Evolutionary conservation across 2,888 invertebrate genomes (phyloP), one percentile per base, ranked within the genome.

Genomic region (Bimastos eiseni): DNA sequence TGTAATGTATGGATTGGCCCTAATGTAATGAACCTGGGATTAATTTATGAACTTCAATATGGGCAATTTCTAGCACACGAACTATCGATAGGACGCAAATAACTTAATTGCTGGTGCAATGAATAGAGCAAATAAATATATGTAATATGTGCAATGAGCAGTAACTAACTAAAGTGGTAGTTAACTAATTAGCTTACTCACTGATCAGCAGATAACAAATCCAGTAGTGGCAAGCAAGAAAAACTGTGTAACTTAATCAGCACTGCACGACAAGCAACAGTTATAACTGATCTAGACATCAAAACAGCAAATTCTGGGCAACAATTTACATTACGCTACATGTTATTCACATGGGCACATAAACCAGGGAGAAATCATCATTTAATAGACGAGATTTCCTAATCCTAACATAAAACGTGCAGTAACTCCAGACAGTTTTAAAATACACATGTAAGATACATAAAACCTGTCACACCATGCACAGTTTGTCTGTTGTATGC

Each of bases 61-160:
- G 1, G n/a, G 2, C 70, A 70, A n/a, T 70, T 70, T 70, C 70
- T 70, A 70, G 70, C 70, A 70, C 30, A 70, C 30, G 30, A 70
- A n/a, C 30, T 70, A 70, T n/a, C 70, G 17, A 70, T n/a, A 70
- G n/a, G 70, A 70, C n/a, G 13, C 70, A n/a, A 70, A 70, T 70
- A 70, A 70, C 70, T 70, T 49, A 70, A 70, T n/a, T 70, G n/a
- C 70, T 70, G 70, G 70, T 70, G 70, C 70, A 70, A 70, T 70
- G 49, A 49, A 49, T 49, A 49, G 49, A 49, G 24, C 49, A 49
- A 49, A 70, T 70, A 70, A 70, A 70, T 70, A 70, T 70, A 70
- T n/a, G 70, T 70, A 70, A 70, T 70, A 70, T 70, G n/a, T 70
- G 70, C 70, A 70, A n/a, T n/a, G 70, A 70, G 11, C 30, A n/a